These are phyloP conservation scores for Malaclemys terrapin DNA, from an alignment of 2,113 vertebrate genomes.

Conservation along the genomic window DNA sequence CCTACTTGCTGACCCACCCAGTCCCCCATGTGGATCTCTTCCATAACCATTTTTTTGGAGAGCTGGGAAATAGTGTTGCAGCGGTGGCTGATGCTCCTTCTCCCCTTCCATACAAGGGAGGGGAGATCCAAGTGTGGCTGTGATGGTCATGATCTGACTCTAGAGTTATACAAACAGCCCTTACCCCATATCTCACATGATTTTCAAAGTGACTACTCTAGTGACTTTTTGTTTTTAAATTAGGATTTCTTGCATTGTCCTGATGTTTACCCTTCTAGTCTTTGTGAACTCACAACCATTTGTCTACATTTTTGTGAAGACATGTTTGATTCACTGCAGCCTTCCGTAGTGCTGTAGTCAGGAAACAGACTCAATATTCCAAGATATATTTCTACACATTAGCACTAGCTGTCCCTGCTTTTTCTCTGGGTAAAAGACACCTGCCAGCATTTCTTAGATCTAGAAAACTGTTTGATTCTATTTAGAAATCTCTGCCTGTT, in stretches of 20 bases:
- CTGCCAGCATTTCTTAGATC: neutral
- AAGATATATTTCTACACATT: neutral
- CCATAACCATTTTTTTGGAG: neutral
- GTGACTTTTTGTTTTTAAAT: neutral
- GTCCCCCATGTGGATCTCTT: accelerated
- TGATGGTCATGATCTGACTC: neutral
- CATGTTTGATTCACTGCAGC: neutral
- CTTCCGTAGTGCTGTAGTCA: constrained; percentile 4
- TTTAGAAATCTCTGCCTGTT: neutral
- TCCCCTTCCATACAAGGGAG: neutral
- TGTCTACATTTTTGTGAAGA: constrained; percentile 25
- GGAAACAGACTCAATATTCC: constrained; percentile 25
- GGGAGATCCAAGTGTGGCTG: neutral
- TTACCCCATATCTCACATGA: neutral
- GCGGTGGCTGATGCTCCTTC: neutral
- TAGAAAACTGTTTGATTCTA: neutral
- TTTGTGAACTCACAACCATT: neutral
- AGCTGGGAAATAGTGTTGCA: neutral
- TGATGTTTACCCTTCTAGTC: neutral
- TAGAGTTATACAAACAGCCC: neutral
- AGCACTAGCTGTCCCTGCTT: neutral
- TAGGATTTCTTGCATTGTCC: neutral
- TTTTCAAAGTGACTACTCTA: accelerated
- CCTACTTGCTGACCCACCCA: neutral
- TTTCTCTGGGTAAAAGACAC: neutral